These are phyloP conservation scores for Cephus pygmeus DNA, from an alignment of 2,888 invertebrate genomes.

Conservation along the genomic window DNA sequence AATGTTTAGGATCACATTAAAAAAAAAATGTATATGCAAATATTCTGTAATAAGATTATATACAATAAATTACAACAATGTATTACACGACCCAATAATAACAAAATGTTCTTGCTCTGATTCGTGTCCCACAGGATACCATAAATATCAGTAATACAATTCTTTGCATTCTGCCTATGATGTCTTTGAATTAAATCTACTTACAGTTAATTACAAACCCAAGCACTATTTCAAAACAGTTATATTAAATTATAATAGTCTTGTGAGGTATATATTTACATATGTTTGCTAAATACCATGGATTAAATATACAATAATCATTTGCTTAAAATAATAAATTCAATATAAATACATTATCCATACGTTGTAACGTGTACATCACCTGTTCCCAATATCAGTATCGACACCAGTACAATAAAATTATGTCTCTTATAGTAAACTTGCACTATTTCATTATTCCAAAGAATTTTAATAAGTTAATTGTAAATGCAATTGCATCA, in stretches of 20 bases:
- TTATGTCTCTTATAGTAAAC: background rate
- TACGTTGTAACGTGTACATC: background rate
- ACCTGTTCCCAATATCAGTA: background rate
- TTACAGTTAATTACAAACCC: background rate
- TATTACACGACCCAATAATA: background rate
- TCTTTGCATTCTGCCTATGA: background rate
- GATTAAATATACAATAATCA: background rate
- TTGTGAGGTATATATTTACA: background rate
- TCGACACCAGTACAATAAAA: background rate
- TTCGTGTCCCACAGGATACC: background rate
- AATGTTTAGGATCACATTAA: no score
- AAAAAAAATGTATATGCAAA: no score
- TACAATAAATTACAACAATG: background rate
- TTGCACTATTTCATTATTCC: background rate
- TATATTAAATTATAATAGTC: background rate
- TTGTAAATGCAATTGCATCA: background rate
- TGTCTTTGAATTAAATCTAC: background rate
- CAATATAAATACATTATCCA: background rate
- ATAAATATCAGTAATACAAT: background rate
- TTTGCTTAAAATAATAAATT: background rate
- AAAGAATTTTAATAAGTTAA: background rate
- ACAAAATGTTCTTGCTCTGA: background rate
- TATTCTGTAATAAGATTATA: background rate
- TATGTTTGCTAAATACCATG: background rate
- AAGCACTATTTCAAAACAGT: background rate